Conservation (phyloP, 2,113 vertebrate genomes). For the Isichthys henryi region DNA sequence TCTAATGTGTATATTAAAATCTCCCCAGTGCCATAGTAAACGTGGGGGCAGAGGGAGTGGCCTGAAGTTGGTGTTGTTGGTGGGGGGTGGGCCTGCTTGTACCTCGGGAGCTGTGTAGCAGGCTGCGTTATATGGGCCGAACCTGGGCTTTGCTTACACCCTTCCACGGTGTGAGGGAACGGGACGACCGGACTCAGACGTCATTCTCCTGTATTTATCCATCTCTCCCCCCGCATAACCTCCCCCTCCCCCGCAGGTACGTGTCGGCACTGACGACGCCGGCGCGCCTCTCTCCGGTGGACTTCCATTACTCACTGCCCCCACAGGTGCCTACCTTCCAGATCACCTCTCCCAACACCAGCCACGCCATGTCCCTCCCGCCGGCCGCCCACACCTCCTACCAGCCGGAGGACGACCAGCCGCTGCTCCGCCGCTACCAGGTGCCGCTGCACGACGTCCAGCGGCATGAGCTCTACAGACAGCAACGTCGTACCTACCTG, state of each 20-base stretch:
- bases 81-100: neutral
- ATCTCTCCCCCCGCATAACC: conserved; percentile 11
- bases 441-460: conserved; percentile 78
- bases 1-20: conserved; percentile 29
- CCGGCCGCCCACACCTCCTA: conserved; percentile 80
- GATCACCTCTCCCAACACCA: conserved; percentile 90
- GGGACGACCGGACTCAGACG: neutral
- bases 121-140: neutral
- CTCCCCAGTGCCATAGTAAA: conserved; percentile 24
- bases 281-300: conserved; percentile 87
- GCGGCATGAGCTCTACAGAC: conserved; percentile 82
- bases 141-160: neutral
- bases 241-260: conserved; percentile 63
- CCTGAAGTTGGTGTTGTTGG: neutral
- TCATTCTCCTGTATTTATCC: conserved; percentile 2
- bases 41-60: neutral
- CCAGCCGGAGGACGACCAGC: conserved; percentile 81
- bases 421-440: conserved; percentile 79
- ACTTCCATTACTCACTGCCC: conserved; percentile 90
- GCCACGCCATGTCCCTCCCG: conserved; percentile 83
- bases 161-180: neutral
- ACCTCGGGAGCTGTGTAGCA: neutral
- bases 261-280: conserved; percentile 96
- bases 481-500: conserved; percentile 77
- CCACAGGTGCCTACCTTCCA: conserved; percentile 92